A percentile compares a stretch with the other conserved stretches of the same genome.
Conservation (phyloP, 2,797 vertebrate genomes). For the Chrysocyon brachyurus region DNA sequence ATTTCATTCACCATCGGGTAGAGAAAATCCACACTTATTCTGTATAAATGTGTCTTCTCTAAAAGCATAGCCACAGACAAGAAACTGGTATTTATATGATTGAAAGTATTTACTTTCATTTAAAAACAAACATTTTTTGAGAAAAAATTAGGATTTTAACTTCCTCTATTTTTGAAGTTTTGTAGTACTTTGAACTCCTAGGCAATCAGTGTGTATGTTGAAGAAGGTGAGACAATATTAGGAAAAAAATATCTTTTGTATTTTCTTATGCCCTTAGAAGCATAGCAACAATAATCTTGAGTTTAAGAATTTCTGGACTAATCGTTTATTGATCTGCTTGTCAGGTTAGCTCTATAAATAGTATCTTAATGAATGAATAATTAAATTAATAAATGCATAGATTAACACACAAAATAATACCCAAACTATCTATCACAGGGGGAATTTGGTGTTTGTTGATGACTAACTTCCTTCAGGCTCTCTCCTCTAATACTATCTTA, state of each 20-base stretch:
- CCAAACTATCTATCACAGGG: background rate
- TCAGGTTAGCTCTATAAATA: background rate
- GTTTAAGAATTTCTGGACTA: background rate
- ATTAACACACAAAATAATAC: background rate
- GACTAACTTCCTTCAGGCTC: background rate
- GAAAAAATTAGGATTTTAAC: background rate
- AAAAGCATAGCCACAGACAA: background rate
- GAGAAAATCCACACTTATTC: background rate
- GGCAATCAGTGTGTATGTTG: background rate
- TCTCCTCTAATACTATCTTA: background rate
- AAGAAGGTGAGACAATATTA: background rate
- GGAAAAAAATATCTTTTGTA: background rate
- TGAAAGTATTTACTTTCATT: background rate
- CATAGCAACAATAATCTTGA: background rate
- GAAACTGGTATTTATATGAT: background rate
- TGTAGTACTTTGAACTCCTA: background rate
- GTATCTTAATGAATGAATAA: background rate
- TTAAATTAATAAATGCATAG: background rate
- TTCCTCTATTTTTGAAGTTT: background rate
- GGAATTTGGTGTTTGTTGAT: background rate
- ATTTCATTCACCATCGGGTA: background rate
- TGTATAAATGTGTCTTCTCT: background rate
- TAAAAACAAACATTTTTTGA: background rate
- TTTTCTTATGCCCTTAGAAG: background rate
- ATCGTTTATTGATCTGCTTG: background rate